Evolutionary conservation across 2,113 vertebrate genomes (phyloP).

Genomic region (Regulus satrapa): DNA sequence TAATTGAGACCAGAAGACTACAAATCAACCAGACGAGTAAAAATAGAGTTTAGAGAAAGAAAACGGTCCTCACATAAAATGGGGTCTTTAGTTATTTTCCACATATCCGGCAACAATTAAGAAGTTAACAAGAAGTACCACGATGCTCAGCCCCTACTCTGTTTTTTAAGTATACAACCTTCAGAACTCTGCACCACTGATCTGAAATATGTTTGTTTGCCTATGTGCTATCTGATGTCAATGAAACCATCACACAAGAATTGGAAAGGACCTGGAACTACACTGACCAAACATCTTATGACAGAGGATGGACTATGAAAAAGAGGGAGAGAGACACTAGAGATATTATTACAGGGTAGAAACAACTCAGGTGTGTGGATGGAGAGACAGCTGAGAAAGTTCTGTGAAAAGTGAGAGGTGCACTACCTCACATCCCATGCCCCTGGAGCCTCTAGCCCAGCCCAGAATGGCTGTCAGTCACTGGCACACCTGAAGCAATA

Average conservation of each 20-base stretch:
- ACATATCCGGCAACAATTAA: background rate
- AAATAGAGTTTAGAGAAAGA: background rate
- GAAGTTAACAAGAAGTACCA: background rate
- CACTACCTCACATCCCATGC: rapidly evolving
- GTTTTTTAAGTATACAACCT: background rate
- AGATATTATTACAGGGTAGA: background rate
- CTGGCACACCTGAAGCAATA: background rate
- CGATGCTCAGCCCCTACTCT: background rate
- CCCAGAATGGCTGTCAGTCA: background rate
- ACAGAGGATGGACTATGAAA: background rate
- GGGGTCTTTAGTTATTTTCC: background rate
- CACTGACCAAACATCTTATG: rapidly evolving
- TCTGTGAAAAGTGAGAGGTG: background rate
- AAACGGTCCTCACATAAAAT: background rate
- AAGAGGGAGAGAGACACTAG: background rate
- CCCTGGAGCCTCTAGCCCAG: background rate
- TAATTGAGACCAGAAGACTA: too few relatives aligned
- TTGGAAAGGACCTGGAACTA: background rate
- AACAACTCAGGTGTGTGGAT: background rate
- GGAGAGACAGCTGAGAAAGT: rapidly evolving
- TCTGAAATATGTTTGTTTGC: background rate
- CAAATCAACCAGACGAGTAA: background rate
- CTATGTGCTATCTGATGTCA: background rate
- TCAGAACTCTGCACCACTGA: background rate
- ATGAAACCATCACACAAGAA: background rate